Conservation (phyloP, 1,140 invertebrate genomes). For the Lysiphlebus fabarum region DNA sequence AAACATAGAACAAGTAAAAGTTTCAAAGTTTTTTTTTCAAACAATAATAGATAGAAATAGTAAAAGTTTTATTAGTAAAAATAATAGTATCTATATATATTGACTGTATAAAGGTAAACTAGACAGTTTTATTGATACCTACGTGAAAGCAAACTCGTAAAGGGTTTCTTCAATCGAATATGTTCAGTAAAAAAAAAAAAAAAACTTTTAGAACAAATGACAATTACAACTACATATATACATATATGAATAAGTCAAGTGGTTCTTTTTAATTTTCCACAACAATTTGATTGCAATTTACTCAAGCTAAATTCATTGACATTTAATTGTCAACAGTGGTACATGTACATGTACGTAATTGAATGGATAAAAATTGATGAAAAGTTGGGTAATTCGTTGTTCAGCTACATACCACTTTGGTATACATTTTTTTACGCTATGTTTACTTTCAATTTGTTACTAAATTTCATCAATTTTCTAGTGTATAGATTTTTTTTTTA, state of each 20-base stretch:
- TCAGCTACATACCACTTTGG: background rate
- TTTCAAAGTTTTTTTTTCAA: too few species aligned
- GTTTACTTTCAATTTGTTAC: background rate
- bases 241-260: background rate
- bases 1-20: too few species aligned
- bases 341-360: conserved; percentile 24
- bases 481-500: too few species aligned
- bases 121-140: too few species aligned
- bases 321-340: conserved; percentile 33
- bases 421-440: background rate
- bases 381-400: conserved; percentile 20
- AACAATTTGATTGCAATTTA: background rate
- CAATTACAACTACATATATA: background rate
- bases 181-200: background rate
- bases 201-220: background rate
- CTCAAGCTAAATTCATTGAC: conserved; percentile 28
- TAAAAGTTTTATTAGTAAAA: too few species aligned
- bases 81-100: too few species aligned
- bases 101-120: too few species aligned
- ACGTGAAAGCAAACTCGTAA: too few species aligned
- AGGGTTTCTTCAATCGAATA: background rate
- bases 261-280: background rate
- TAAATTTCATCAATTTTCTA: too few species aligned
- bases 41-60: too few species aligned
- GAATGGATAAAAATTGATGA: conserved; percentile 37